Conservation (phyloP, 2,113 vertebrate species). For the Plestiodon gilberti region DNA sequence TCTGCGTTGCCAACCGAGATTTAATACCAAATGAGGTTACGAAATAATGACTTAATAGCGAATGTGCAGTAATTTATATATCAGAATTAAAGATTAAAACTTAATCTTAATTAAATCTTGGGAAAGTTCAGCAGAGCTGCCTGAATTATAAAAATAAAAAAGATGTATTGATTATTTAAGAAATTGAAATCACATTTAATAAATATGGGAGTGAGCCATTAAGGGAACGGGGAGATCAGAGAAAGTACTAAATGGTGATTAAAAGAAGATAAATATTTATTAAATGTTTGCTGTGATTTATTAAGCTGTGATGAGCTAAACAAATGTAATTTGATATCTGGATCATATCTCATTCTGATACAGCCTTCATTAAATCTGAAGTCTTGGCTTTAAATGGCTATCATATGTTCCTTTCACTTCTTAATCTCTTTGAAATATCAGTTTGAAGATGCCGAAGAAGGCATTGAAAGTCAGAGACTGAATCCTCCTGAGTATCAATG, state of each 20-base stretch:
- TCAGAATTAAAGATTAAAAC: constrained; percentile 70
- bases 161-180: constrained; percentile 76
- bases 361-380: constrained; percentile 76
- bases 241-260: constrained; percentile 74
- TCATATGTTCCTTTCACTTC: constrained; percentile 73
- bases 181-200: constrained; percentile 75
- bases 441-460: constrained; percentile 75
- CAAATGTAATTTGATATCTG: constrained; percentile 79
- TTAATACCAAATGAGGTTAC: constrained; percentile 61
- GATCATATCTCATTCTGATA: constrained; percentile 76
- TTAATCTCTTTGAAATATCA: constrained; percentile 80
- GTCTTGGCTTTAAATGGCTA: constrained; percentile 75
- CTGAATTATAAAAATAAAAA: constrained; percentile 69
- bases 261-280: constrained; percentile 83
- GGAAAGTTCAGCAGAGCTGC: constrained; percentile 66
- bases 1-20: constrained; percentile 47
- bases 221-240: constrained; percentile 68
- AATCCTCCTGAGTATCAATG: constrained; percentile 68
- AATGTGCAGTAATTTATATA: constrained; percentile 64
- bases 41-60: constrained; percentile 66
- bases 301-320: constrained; percentile 74
- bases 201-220: constrained; percentile 74
- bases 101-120: constrained; percentile 81
- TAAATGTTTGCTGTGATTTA: constrained; percentile 78
- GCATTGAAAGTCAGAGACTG: constrained; percentile 69